phyloP scores from a whole-genome alignment of 1,140 invertebrate genomes.

The Pseudoatta argentina region DNA sequence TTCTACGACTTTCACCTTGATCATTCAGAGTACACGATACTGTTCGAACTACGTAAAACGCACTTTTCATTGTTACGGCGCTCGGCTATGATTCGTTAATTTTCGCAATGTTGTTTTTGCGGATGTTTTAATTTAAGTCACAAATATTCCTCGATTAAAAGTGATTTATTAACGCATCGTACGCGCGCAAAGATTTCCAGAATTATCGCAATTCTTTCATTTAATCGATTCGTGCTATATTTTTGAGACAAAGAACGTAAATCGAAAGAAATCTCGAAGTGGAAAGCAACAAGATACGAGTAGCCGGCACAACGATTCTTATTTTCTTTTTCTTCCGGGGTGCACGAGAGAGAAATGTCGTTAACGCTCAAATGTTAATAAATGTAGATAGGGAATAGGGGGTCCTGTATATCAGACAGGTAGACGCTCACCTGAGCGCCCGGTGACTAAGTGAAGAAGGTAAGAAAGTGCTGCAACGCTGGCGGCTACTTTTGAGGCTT shows the following conservation, averaged over 20 bases:
- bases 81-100: slow-evolving; percentile 13
- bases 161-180: slow-evolving; percentile 33
- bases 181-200: neutral
- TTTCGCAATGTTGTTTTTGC: slow-evolving; percentile 5
- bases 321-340: slow-evolving; percentile 68
- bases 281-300: slow-evolving; percentile 32
- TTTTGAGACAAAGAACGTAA: slow-evolving; percentile 47
- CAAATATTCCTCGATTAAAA: neutral
- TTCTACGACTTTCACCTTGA: slow-evolving; percentile 64
- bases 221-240: slow-evolving; percentile 47
- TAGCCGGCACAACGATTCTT: slow-evolving; percentile 59
- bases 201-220: slow-evolving; percentile 19
- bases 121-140: neutral
- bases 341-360: slow-evolving; percentile 80
- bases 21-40: slow-evolving; percentile 9
- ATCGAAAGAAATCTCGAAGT: slow-evolving; percentile 52
- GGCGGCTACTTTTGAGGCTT: slow-evolving; percentile 84
- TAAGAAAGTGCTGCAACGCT: slow-evolving; percentile 72
- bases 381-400: slow-evolving; percentile 81
- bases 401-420: slow-evolving; percentile 78
- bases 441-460: slow-evolving; percentile 72
- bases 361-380: slow-evolving; percentile 86
- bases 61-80: neutral
- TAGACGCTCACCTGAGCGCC: slow-evolving; percentile 77
- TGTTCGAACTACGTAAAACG: neutral